Conservation (phyloP, 2,797 vertebrate genomes). For the Eidolon dupreanum region DNA sequence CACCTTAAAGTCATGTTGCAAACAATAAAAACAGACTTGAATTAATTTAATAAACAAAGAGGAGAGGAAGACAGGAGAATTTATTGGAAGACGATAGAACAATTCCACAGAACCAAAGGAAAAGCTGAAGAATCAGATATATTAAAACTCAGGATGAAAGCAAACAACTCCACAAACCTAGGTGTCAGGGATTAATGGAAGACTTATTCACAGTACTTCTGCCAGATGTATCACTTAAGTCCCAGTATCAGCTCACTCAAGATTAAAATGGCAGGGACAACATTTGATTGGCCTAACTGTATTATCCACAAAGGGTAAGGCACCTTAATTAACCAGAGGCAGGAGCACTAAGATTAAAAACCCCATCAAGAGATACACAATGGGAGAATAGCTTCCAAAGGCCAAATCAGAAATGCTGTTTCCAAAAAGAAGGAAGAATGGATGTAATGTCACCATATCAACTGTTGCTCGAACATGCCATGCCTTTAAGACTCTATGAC, state of each 20-base stretch:
- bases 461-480: neutral
- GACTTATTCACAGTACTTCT: neutral
- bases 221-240: neutral
- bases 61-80: neutral
- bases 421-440: neutral
- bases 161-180: neutral
- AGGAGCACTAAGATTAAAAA: constrained; percentile 14
- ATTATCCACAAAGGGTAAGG: neutral
- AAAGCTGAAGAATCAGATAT: constrained; percentile 28
- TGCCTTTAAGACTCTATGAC: neutral
- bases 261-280: constrained; percentile 19
- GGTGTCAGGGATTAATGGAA: neutral
- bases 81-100: neutral
- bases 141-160: constrained; percentile 24
- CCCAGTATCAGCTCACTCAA: constrained; percentile 5
- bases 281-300: constrained; percentile 26
- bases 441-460: neutral
- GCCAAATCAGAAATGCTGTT: constrained; percentile 21
- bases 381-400: constrained; percentile 29
- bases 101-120: constrained; percentile 34
- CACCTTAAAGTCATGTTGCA: neutral
- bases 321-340: constrained; percentile 29
- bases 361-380: neutral
- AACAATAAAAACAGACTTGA: constrained; percentile 14
- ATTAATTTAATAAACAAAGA: neutral